Conservation (phyloP, 2,113 vertebrate species). For the Caranx melampygus region DNA sequence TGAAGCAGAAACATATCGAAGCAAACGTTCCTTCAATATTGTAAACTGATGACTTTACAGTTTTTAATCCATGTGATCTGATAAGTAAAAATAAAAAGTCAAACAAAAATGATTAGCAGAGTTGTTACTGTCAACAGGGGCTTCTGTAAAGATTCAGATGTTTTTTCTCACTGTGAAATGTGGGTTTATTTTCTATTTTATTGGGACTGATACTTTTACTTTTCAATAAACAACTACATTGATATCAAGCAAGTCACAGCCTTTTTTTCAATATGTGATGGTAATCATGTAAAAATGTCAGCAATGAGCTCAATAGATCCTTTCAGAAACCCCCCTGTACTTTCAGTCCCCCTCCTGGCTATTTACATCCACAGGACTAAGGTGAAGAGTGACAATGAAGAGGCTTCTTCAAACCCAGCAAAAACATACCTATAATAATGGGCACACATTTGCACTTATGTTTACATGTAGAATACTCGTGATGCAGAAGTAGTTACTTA, state of each 20-base stretch:
- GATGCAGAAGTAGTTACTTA: constrained; percentile 1
- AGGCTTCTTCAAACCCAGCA: constrained; percentile 32
- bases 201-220: neutral
- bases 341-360: no score
- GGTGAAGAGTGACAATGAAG: constrained; percentile 41
- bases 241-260: neutral
- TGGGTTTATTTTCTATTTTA: constrained; percentile 12
- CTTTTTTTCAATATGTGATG: neutral
- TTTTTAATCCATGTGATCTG: neutral
- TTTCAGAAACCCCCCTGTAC: constrained; percentile 2
- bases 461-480: neutral
- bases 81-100: neutral
- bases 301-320: neutral
- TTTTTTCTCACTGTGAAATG: constrained; percentile 26
- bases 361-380: no score
- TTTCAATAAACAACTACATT: constrained; percentile 38
- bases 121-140: neutral
- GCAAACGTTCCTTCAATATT: no score
- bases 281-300: neutral
- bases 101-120: neutral
- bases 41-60: no score
- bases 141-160: neutral
- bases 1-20: neutral
- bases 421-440: constrained; percentile 76
- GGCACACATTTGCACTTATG: neutral